Evolutionary conservation across 2,113 vertebrate species (phyloP), one percentile per base, ranked within the genome.

Genomic region (Callospermophilus lateralis): DNA sequence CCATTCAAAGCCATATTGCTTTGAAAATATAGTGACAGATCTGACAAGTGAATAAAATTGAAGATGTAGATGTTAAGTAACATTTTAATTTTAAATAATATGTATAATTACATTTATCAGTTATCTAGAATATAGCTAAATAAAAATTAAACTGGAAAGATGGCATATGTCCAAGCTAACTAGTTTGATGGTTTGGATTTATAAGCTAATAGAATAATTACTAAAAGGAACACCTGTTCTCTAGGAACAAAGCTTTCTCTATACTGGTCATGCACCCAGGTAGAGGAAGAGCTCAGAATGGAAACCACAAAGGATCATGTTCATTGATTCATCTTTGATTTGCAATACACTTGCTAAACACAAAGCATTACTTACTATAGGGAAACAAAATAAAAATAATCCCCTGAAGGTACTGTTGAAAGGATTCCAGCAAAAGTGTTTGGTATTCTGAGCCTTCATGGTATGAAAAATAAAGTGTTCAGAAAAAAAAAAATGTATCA

Each of bases 31-130:
- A 32, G 65, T 39, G 26, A 76, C 28, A 83, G 37, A 77, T 58
- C 30, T 4, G 9, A 11, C 68, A 73, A 72, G 68, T 19, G 7
- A 86, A 16, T 34, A 58, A 11, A 42, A 45, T 48, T 53, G 74
- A 51, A 85, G 34, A 79, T 67, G 20, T n/a, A 61, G n/a, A 83
- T 79, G 34, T 80, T 93, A 84, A 96, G 1, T 67, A 89, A 77
- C 24, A 84, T 87, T 87, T 85, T 81, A 84, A 80, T 88, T 90
- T 90, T 70, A 77, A 53, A 32, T 76, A 84, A 83, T 80, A 92
- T 78, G 8, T 9, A 17, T 77, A 74, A 39, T 81, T 87, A 72
- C 68, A 12, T 42, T 11, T 77, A 63, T 78, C 9, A 48, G 42
- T 80, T 78, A 83, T 93, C n/a, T 92, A 68, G 19, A 91, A 42